Percentiles rank a stretch among this genome's conserved stretches.
Conservation (phyloP, 2,797 vertebrate genomes). For the Girardinus metallicus region DNA sequence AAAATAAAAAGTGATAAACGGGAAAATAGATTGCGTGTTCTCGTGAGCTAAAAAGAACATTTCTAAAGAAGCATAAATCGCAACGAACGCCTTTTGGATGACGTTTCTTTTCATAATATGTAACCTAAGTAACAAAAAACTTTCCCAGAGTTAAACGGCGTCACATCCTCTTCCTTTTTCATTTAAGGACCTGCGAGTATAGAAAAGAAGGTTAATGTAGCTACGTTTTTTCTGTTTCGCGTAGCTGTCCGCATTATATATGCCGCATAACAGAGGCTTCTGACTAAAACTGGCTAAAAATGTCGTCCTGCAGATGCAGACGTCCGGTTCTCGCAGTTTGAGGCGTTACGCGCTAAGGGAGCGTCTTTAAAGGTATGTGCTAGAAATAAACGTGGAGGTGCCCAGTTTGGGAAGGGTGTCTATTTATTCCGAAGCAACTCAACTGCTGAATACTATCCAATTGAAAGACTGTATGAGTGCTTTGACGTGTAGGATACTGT, state of each 20-base stretch:
- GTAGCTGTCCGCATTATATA: neutral
- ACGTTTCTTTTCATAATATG: neutral
- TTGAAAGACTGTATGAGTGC: neutral
- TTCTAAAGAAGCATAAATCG: too few relatives aligned
- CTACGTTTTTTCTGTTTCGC: constrained; percentile 44
- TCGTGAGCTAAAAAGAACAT: neutral
- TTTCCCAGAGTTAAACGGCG: constrained; percentile 64
- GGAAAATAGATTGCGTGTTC: neutral
- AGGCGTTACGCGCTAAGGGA: constrained; percentile 70
- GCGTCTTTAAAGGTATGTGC: constrained; percentile 76
- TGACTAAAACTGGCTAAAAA: neutral
- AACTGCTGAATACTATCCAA: neutral
- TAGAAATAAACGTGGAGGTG: constrained; percentile 73
- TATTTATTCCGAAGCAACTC: neutral
- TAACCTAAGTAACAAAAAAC: neutral
- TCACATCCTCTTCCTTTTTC: constrained; percentile 79
- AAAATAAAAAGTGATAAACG: neutral
- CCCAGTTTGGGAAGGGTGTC: constrained; percentile 6
- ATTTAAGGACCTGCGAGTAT: constrained; percentile 74
- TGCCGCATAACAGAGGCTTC: neutral
- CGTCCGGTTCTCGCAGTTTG: constrained; percentile 18
- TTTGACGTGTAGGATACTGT: neutral
- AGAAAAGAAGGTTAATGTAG: constrained; percentile 68
- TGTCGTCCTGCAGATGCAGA: constrained; percentile 10
- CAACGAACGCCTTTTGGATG: neutral